A percentile compares a stretch with the other conserved stretches of the same genome.
phyloP scores from a whole-genome alignment of 2,888 invertebrate species.

The Arrhopalites spinosus region DNA sequence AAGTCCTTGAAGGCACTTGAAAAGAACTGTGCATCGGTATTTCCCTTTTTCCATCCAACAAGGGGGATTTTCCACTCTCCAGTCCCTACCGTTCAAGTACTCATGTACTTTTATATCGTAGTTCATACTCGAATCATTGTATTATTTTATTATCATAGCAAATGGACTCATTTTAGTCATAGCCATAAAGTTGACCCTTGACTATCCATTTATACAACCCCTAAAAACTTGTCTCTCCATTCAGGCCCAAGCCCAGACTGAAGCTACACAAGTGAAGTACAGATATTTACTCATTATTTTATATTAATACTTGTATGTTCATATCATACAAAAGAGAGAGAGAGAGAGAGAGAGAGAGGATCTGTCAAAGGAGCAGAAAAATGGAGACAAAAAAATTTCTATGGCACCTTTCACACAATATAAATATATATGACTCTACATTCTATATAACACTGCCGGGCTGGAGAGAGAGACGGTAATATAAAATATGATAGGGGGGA shows the following conservation, averaged over 20 bases:
- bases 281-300: too few species aligned
- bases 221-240: not conserved
- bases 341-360: not conserved
- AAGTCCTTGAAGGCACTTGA: constrained; percentile 11
- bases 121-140: not conserved
- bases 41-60: too few species aligned
- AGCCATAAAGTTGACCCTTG: constrained; percentile 13
- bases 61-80: too few species aligned
- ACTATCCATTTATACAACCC: not conserved
- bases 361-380: too few species aligned
- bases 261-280: too few species aligned
- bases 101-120: not conserved
- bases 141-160: constrained; percentile 4
- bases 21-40: not conserved
- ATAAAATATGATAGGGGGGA: not conserved
- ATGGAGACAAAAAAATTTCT: too few species aligned
- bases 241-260: too few species aligned
- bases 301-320: not conserved
- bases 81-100: not conserved
- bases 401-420: too few species aligned
- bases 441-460: not conserved
- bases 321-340: not conserved
- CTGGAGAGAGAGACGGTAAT: not conserved
- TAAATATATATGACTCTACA: not conserved
- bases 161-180: constrained; percentile 6